Percentiles rank a stretch among this genome's conserved stretches.
These are phyloP conservation scores for Limulus polyphemus DNA, from an alignment of 2,888 invertebrate species.

Conservation along the genomic window DNA sequence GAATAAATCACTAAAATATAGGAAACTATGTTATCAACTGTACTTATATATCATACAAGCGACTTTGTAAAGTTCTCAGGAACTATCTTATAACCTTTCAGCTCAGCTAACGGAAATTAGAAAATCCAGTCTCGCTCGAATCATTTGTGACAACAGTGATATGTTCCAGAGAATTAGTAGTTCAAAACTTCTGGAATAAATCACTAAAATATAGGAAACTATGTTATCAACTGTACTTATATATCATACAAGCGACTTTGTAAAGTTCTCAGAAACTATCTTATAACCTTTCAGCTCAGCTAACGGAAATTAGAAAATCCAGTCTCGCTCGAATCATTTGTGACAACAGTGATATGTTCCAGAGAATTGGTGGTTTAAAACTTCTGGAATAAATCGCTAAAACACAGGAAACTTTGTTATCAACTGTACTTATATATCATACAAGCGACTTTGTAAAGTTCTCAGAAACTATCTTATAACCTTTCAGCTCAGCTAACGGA, in stretches of 20 bases:
- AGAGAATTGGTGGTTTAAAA: too few relatives aligned
- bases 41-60: too few relatives aligned
- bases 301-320: conserved; percentile 2
- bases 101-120: conserved; percentile 3
- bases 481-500: conserved; percentile 3
- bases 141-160: conserved; percentile 5
- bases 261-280: not conserved
- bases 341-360: conserved; percentile 3
- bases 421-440: too few relatives aligned
- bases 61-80: not conserved
- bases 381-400: too few relatives aligned
- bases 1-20: too few relatives aligned
- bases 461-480: not conserved
- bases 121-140: conserved; percentile 4
- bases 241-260: too few relatives aligned
- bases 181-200: too few relatives aligned
- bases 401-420: too few relatives aligned
- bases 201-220: too few relatives aligned
- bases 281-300: conserved; percentile 2
- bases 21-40: too few relatives aligned
- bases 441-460: too few relatives aligned
- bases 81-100: not conserved
- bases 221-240: too few relatives aligned
- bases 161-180: not conserved
- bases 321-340: conserved; percentile 5